Percentiles rank a stretch among this genome's conserved stretches.
Conservation (phyloP, 2,888 invertebrate species). For the Drosophila pegasa region DNA sequence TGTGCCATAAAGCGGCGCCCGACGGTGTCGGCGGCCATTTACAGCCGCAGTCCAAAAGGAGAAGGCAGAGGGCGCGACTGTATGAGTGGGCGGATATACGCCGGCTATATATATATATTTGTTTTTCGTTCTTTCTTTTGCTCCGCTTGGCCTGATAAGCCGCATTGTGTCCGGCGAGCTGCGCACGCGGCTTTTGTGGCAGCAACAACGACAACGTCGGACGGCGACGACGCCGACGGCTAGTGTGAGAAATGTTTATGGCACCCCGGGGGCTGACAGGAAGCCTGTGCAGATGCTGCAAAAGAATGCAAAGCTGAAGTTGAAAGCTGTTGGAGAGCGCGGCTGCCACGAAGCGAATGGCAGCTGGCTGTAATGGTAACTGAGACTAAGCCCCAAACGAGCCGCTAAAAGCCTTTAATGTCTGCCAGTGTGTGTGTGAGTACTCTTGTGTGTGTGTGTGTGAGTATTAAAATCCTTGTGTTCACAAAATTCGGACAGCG, state of each 20-base stretch:
- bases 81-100: conserved; percentile 6
- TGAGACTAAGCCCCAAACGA: conserved; percentile 62
- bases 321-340: conserved; percentile 4
- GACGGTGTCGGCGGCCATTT: conserved; percentile 49
- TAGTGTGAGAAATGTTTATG: conserved; percentile 70
- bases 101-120: conserved; percentile 20
- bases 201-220: conserved; percentile 3
- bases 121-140: conserved; percentile 8
- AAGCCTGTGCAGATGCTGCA: conserved; percentile 52
- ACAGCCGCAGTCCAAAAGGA: conserved; percentile 17
- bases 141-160: conserved; percentile 63
- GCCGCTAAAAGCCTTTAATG: conserved; percentile 64
- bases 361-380: conserved; percentile 29
- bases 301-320: conserved; percentile 23
- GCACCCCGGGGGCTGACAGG: conserved; percentile 45
- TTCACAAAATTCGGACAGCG: conserved; percentile 18
- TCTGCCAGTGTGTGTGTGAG: background rate
- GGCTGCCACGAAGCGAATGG: conserved; percentile 1
- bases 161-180: conserved; percentile 75
- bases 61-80: background rate
- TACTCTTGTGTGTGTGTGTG: conserved; percentile 6
- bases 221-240: conserved; percentile 9
- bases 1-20: conserved; percentile 76
- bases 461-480: conserved; percentile 31
- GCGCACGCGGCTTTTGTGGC: conserved; percentile 81